Percentiles rank a stretch among this genome's conserved stretches.
Evolutionary conservation across 2,797 vertebrate genomes (phyloP).

Genomic region (Avahi laniger): DNA sequence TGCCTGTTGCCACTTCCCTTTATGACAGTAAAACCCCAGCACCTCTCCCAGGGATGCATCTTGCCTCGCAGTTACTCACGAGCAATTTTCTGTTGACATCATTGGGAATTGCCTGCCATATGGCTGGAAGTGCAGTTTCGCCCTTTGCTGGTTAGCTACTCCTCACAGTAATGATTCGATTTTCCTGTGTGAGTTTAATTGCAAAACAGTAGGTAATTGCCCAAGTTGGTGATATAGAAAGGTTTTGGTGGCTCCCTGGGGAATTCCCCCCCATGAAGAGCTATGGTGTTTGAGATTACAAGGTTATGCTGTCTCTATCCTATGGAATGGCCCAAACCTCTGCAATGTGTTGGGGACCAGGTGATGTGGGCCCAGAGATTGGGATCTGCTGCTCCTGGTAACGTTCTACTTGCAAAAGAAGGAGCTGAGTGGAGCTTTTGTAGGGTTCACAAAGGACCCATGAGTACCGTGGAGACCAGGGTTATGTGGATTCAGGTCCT

Average conservation of each 20-base stretch:
- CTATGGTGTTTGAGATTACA: background rate
- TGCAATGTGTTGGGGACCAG: rapidly evolving
- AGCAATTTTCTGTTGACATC: slow-evolving; percentile 65
- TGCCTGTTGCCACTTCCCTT: background rate
- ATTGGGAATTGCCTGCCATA: slow-evolving; percentile 55
- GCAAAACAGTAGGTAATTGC: slow-evolving; percentile 56
- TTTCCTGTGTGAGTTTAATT: slow-evolving; percentile 70
- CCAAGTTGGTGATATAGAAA: slow-evolving; percentile 24
- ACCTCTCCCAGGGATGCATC: slow-evolving; percentile 15
- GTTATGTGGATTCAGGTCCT: background rate
- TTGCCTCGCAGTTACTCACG: slow-evolving; percentile 41
- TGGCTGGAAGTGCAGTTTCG: slow-evolving; percentile 47
- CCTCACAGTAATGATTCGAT: slow-evolving; percentile 49
- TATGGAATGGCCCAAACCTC: background rate
- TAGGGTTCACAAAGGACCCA: background rate
- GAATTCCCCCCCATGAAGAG: background rate
- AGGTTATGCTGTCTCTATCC: background rate
- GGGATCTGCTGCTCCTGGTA: background rate
- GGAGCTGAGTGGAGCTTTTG: background rate
- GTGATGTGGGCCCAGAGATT: background rate
- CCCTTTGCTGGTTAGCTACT: slow-evolving; percentile 62
- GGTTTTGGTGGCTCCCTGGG: slow-evolving; percentile 12
- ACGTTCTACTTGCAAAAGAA: background rate
- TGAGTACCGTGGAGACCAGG: background rate
- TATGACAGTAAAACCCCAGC: background rate